A percentile compares a stretch with the other conserved stretches of the same genome.
Evolutionary conservation across 1,140 invertebrate species (phyloP).

Genomic region (Thrips palmi): DNA sequence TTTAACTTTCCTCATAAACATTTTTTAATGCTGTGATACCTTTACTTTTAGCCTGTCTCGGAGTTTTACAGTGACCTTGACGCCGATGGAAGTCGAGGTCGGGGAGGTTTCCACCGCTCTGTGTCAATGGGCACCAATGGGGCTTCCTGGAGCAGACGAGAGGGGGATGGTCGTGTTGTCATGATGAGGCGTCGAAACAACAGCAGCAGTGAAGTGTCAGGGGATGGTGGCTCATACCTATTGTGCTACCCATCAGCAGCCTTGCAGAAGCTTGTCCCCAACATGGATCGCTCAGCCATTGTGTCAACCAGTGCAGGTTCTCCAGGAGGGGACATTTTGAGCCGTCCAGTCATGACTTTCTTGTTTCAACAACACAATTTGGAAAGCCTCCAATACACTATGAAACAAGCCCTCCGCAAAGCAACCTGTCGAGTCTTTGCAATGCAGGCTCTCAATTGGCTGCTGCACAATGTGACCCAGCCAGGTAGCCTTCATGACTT

Average conservation of each 20-base stretch:
- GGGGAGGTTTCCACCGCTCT: conserved; percentile 40
- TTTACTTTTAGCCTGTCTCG: conserved; percentile 29
- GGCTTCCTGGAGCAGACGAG: conserved; percentile 36
- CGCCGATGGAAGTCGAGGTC: conserved; percentile 18
- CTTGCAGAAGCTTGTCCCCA: conserved; percentile 48
- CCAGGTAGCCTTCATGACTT: conserved; percentile 80
- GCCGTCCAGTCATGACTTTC: conserved; percentile 62
- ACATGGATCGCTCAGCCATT: conserved; percentile 33
- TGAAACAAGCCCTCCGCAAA: conserved; percentile 64
- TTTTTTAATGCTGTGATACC: neutral
- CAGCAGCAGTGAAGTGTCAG: conserved; percentile 41
- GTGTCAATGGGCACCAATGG: conserved; percentile 44
- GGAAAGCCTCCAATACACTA: conserved; percentile 55
- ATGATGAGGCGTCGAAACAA: conserved; percentile 49
- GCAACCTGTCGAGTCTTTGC: conserved; percentile 74
- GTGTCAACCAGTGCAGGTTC: conserved; percentile 22
- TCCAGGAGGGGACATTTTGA: conserved; percentile 28
- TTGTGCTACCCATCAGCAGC: conserved; percentile 67
- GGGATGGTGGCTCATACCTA: conserved; percentile 50
- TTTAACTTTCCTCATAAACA: neutral
- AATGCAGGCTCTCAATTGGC: conserved; percentile 88
- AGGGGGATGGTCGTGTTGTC: conserved; percentile 35
- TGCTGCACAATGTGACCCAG: conserved; percentile 79
- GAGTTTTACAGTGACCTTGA: conserved; percentile 35
- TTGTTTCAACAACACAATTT: conserved; percentile 73